These are phyloP conservation scores for Carterocephalus palaemon DNA, from an alignment of 2,888 invertebrate species.

Conservation along the genomic window DNA sequence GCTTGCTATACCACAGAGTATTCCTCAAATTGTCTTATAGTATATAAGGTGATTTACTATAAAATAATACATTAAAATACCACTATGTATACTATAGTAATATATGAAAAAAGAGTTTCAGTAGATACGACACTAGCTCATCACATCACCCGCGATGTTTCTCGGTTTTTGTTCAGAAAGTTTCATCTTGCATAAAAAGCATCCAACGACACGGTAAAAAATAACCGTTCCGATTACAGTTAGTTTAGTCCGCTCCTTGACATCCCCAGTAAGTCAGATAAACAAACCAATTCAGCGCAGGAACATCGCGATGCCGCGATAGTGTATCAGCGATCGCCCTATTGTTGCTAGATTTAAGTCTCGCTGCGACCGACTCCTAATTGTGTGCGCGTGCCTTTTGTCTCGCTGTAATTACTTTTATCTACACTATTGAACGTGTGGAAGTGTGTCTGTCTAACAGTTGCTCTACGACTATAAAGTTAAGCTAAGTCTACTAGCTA, in stretches of 20 bases:
- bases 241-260: neutral
- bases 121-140: too few relatives aligned
- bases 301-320: conserved; percentile 61
- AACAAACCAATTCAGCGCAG: conserved; percentile 57
- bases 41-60: too few relatives aligned
- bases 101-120: too few relatives aligned
- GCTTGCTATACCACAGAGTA: too few relatives aligned
- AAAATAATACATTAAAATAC: too few relatives aligned
- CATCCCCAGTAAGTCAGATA: conserved; percentile 32
- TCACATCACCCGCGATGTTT: too few relatives aligned
- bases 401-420: conserved; percentile 36
- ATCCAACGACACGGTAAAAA: too few relatives aligned
- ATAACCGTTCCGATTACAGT: conserved; percentile 10
- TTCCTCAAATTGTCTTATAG: too few relatives aligned
- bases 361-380: conserved; percentile 38
- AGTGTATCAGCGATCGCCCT: conserved; percentile 56
- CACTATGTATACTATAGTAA: too few relatives aligned
- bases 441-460: conserved; percentile 8
- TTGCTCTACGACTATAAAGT: neutral
- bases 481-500: too few relatives aligned
- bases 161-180: too few relatives aligned
- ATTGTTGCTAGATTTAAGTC: conserved; percentile 46
- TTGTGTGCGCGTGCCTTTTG: conserved; percentile 42
- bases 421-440: conserved; percentile 20
- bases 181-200: too few relatives aligned